Conservation (phyloP, 2,113 vertebrate species). For the Platichthys stellatus region DNA sequence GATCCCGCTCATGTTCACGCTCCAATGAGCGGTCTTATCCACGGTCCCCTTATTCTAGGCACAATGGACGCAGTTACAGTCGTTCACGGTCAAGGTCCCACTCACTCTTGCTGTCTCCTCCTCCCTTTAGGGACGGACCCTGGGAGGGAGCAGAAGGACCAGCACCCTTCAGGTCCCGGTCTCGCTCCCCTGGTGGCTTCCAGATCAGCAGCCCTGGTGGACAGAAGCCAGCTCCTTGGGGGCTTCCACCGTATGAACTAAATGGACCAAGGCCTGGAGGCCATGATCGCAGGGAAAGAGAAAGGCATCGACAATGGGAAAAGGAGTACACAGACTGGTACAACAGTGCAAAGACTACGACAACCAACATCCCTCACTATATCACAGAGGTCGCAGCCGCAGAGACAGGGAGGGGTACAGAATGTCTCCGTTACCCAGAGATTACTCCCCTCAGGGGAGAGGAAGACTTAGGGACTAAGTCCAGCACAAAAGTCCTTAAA, state of each 20-base stretch:
- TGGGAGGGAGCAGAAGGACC: constrained; percentile 65
- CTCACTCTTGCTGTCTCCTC: constrained; percentile 86
- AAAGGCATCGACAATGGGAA: constrained; percentile 93
- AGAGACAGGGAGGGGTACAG: constrained; percentile 76
- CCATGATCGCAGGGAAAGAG: constrained; percentile 90
- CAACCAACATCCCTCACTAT: constrained; percentile 60
- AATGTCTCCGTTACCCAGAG: constrained; percentile 83
- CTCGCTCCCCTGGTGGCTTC: constrained; percentile 81
- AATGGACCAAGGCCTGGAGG: constrained; percentile 85
- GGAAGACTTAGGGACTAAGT: constrained; percentile 77
- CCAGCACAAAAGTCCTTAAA: constrained; percentile 84
- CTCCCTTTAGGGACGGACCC: constrained; percentile 81
- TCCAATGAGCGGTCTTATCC: constrained; percentile 93
- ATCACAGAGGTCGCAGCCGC: constrained; percentile 67
- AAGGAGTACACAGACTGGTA: constrained; percentile 95
- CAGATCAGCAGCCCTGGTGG: constrained; percentile 86
- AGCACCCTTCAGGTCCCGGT: constrained; percentile 81
- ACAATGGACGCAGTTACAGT: constrained; percentile 81
- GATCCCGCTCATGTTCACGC: constrained; percentile 83
- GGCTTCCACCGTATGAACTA: constrained; percentile 87
- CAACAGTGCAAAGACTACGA: constrained; percentile 81
- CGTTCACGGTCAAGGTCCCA: constrained; percentile 71
- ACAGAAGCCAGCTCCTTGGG: constrained; percentile 86
- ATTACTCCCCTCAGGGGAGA: constrained; percentile 89
- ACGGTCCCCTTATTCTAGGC: constrained; percentile 88